Conservation (phyloP, 1,140 invertebrate species). For the Drosophila albomicans region DNA sequence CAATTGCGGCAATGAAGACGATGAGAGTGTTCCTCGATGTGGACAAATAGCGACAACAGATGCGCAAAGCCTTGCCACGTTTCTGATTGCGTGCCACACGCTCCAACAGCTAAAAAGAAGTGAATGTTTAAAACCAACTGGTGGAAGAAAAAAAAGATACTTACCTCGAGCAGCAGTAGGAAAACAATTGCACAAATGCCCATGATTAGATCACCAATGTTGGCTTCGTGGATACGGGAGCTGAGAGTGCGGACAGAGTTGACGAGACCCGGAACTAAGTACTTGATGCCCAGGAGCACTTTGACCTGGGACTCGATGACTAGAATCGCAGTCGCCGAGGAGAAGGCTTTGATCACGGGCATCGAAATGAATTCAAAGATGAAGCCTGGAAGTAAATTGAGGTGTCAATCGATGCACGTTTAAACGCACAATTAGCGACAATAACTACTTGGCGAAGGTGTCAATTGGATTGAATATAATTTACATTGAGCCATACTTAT, state of each 20-base stretch:
- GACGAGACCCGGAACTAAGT: conserved; percentile 90
- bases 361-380: conserved; percentile 97
- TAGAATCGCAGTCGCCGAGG: conserved; percentile 96
- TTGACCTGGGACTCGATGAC: conserved; percentile 96
- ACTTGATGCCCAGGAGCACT: conserved; percentile 91
- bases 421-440: conserved; percentile 4
- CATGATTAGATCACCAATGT: conserved; percentile 89
- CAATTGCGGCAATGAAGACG: conserved; percentile 89
- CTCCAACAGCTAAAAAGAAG: conserved; percentile 49
- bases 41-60: conserved; percentile 74
- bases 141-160: conserved; percentile 35
- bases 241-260: conserved; percentile 89
- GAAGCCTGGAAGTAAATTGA: conserved; percentile 87
- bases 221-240: conserved; percentile 88
- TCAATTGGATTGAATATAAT: conserved; percentile 21
- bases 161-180: conserved; percentile 90
- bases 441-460: not conserved
- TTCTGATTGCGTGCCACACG: conserved; percentile 60
- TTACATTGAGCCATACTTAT: conserved; percentile 5
- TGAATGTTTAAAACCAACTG: not conserved
- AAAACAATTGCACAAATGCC: conserved; percentile 90
- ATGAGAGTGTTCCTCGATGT: conserved; percentile 93
- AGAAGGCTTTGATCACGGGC: conserved; percentile 97
- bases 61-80: conserved; percentile 85
- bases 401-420: not conserved